Percentiles rank a stretch among this genome's conserved stretches.
Conservation (phyloP, 2,888 invertebrate genomes). For the Noctua comes region DNA sequence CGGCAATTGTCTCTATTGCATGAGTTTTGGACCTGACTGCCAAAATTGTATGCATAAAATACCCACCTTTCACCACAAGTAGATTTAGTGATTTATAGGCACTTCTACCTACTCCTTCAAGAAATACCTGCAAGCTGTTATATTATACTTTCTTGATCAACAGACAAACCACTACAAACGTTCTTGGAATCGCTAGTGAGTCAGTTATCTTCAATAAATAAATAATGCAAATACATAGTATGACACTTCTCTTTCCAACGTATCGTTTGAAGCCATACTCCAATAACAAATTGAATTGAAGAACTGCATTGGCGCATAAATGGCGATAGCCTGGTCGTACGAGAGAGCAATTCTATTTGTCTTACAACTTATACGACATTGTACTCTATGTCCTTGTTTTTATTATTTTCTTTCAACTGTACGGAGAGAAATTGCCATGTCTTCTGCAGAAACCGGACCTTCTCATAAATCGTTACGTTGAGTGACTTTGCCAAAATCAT, state of each 20-base stretch:
- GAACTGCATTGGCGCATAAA: conserved; percentile 61
- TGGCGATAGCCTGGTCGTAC: conserved; percentile 48
- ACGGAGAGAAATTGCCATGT: conserved; percentile 47
- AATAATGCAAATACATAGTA: conserved; percentile 29
- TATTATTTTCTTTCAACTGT: conserved; percentile 46
- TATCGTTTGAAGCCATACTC: conserved; percentile 41
- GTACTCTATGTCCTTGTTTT: conserved; percentile 28
- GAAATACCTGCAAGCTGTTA: too few species aligned
- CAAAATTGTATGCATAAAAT: not conserved
- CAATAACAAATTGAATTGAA: conserved; percentile 61
- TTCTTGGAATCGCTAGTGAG: not conserved
- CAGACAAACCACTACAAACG: not conserved
- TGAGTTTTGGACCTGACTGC: not conserved
- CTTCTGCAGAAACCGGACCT: conserved; percentile 16
- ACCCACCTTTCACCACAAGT: not conserved
- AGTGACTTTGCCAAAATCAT: conserved; percentile 18
- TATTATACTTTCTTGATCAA: not conserved
- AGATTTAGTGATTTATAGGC: too few species aligned
- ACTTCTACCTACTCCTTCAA: too few species aligned
- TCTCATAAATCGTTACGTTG: conserved; percentile 14
- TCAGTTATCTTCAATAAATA: conserved; percentile 13
- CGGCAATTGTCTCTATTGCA: not conserved
- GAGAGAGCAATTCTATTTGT: conserved; percentile 55
- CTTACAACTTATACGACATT: conserved; percentile 54
- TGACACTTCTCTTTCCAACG: conserved; percentile 34